Evolutionary conservation across 2,113 vertebrate genomes (phyloP), one percentile per base, ranked within the genome.

Genomic region (Heloderma charlesbogerti): DNA sequence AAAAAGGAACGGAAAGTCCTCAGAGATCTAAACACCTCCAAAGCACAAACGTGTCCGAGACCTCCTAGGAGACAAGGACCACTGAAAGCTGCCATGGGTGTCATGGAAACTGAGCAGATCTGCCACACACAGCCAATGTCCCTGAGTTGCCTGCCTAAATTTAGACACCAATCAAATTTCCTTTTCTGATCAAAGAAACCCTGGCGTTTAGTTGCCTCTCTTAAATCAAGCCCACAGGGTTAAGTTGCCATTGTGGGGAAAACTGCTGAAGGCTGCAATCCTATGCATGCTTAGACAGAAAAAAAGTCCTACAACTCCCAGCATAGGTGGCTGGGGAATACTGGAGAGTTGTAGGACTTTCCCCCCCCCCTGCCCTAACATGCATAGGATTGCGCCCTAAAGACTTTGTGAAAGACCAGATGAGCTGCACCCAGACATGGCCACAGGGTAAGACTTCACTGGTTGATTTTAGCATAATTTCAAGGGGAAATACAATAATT

Each of bases 91-190:
- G 80, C 31, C 51, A 27, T 7, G 43, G 48, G 66, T 57, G 79
- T 67, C 48, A 82, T 89, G 80, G 80, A 89, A 89, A 45, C 37
- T 48, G 57, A 83, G 25, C 79, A 83, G 88, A 72, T 71, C 79
- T 72, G 67, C 79, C 80, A 43, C 27, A 43, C 27, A 40, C 45
- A 69, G n/a, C 66, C 6, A 25, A 48, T 72, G 48, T 72, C 67
- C 37, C 25, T 71, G 63, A 89, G 34, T 71, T 31, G 45, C 15
- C 67, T 43, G 66, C n/a, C 79, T 83, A 72, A 72, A 83, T 89
- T 83, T 74, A 74, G 88, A 72, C 22, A 43, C 16, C 22, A 80
- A 78, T 31, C 66, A 63, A 25, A 82, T 31, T 66, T 45, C 45
- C 27, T 27, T 71, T n/a, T 51, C 77, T 45, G 31, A 45, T 27